phyloP scores from a whole-genome alignment of 2,113 vertebrate genomes.

The Euleptes europaea region DNA sequence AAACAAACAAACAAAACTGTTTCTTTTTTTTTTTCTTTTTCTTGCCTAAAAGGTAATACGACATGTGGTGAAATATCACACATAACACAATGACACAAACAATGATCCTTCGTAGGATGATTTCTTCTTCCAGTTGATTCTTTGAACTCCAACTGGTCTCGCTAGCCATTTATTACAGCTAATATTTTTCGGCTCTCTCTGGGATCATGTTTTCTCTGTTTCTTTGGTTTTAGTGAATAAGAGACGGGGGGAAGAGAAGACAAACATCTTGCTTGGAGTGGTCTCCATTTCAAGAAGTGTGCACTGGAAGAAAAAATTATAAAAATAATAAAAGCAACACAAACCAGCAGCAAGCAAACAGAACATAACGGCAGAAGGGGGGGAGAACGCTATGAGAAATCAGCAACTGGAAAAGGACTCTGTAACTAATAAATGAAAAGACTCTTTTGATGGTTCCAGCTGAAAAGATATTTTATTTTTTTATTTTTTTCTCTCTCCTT shows the following conservation, averaged over 20 bases:
- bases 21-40: neutral
- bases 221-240: neutral
- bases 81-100: neutral
- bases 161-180: constrained; percentile 33
- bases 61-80: constrained; percentile 21
- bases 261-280: constrained; percentile 31
- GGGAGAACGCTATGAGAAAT: constrained; percentile 78
- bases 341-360: neutral
- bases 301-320: neutral
- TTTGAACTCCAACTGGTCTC: constrained; percentile 48
- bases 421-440: constrained; percentile 96
- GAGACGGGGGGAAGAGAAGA: constrained; percentile 22
- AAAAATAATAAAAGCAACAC: neutral
- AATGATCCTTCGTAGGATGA: constrained; percentile 11
- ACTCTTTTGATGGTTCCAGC: constrained; percentile 91
- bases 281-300: constrained; percentile 39
- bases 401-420: constrained; percentile 92
- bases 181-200: constrained; percentile 20
- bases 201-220: constrained; percentile 50
- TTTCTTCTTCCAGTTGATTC: constrained; percentile 56
- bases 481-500: constrained; percentile 38
- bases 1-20: no score
- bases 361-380: neutral
- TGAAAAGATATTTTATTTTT: constrained; percentile 98
- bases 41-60: constrained; percentile 27